A percentile compares a stretch with the other conserved stretches of the same genome.
These are phyloP conservation scores for Myathropa florea DNA, from an alignment of 2,888 invertebrate species.

Conservation along the genomic window DNA sequence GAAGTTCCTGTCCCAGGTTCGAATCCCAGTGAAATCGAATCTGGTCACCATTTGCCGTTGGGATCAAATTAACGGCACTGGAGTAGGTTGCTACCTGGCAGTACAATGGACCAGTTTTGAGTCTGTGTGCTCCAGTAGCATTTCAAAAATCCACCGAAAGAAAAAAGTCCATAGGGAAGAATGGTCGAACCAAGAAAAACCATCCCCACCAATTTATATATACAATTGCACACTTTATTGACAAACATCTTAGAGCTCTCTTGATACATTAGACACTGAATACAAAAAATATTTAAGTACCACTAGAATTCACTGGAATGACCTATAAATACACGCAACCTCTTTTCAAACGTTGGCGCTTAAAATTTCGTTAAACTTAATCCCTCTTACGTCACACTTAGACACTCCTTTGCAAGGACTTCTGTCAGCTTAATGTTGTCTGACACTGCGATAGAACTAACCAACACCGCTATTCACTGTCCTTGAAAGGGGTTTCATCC, in stretches of 20 bases:
- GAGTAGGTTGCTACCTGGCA: no score
- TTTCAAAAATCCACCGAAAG: no score
- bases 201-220: not conserved
- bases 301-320: not conserved
- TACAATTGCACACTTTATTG: constrained; percentile 52
- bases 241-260: not conserved
- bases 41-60: no score
- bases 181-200: not conserved
- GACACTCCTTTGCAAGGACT: not conserved
- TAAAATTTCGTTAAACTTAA: not conserved
- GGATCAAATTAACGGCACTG: no score
- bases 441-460: not conserved
- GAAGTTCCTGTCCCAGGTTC: no score
- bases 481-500: not conserved
- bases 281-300: not conserved
- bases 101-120: no score
- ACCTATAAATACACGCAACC: not conserved
- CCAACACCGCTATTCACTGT: not conserved
- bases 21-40: no score
- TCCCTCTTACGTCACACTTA: not conserved
- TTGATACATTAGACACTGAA: not conserved
- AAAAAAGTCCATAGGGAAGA: no score
- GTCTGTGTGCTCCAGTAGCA: no score
- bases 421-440: no score
- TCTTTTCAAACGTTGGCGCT: not conserved